Conservation (phyloP, 2,797 vertebrate species). For the Lepidocolaptes lacrymiger region DNA sequence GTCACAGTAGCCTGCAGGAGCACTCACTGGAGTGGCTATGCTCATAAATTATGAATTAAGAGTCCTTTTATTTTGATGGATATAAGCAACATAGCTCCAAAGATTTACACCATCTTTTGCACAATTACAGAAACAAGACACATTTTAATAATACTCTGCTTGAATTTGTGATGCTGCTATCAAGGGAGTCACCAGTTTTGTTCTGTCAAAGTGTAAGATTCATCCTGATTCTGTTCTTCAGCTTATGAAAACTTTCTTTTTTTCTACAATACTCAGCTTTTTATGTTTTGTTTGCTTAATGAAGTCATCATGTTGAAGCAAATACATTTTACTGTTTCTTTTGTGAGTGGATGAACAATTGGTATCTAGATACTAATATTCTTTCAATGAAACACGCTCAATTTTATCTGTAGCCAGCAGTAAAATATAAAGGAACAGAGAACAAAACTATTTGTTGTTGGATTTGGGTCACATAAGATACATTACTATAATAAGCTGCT, state of each 20-base stretch:
- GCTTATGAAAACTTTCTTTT: neutral
- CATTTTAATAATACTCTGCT: neutral
- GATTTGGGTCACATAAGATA: constrained; percentile 4
- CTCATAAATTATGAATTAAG: constrained; percentile 18
- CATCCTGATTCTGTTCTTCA: neutral
- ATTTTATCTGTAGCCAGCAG: neutral
- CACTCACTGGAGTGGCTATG: neutral
- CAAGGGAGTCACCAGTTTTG: neutral
- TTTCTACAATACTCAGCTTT: neutral
- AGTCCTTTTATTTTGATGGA: neutral
- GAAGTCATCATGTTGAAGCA: neutral
- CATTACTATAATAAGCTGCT: neutral
- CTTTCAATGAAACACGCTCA: constrained; percentile 18
- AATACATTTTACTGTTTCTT: neutral
- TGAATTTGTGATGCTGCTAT: neutral
- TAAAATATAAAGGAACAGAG: neutral
- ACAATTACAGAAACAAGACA: neutral
- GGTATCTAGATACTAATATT: neutral
- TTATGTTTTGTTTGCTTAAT: constrained; percentile 11
- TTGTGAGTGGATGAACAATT: neutral
- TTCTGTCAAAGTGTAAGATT: neutral
- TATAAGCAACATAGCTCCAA: neutral
- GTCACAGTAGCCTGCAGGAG: neutral
- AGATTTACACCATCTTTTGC: neutral
- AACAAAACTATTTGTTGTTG: neutral